Conservation (phyloP, 2,888 invertebrate species). For the Thera britannica region DNA sequence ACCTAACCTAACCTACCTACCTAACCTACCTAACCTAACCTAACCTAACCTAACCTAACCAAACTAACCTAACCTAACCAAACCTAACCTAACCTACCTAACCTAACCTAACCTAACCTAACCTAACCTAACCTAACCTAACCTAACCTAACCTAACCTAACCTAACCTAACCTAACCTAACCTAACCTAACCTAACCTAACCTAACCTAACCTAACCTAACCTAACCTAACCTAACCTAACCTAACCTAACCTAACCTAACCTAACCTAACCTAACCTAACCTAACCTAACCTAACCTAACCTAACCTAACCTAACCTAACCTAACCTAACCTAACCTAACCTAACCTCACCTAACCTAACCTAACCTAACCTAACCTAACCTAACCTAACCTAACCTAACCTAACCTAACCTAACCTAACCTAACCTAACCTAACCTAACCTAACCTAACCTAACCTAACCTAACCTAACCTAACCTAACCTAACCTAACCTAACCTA, state of each 20-base stretch:
- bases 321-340: constrained; percentile 45
- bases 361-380: constrained; percentile 37
- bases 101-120: constrained; percentile 34
- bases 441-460: constrained; percentile 39
- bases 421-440: constrained; percentile 37
- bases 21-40: constrained; percentile 43
- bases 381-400: constrained; percentile 27
- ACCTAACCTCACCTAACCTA: constrained; percentile 41
- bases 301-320: constrained; percentile 45
- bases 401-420: constrained; percentile 26
- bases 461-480: constrained; percentile 41
- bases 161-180: constrained; percentile 8
- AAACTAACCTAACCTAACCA: constrained; percentile 35
- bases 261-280: constrained; percentile 34
- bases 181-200: constrained; percentile 39
- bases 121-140: constrained; percentile 47
- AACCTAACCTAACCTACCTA: constrained; percentile 38
- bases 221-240: constrained; percentile 48
- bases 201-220: constrained; percentile 48
- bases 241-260: constrained; percentile 45
- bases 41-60: constrained; percentile 37
- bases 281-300: constrained; percentile 29
- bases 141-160: constrained; percentile 21
- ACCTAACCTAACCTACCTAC: constrained; percentile 41
- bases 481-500: constrained; percentile 37